Percentiles rank a stretch among this genome's conserved stretches.
Conservation (phyloP, 2,113 vertebrate species). For the Saimiri boliviensis region DNA sequence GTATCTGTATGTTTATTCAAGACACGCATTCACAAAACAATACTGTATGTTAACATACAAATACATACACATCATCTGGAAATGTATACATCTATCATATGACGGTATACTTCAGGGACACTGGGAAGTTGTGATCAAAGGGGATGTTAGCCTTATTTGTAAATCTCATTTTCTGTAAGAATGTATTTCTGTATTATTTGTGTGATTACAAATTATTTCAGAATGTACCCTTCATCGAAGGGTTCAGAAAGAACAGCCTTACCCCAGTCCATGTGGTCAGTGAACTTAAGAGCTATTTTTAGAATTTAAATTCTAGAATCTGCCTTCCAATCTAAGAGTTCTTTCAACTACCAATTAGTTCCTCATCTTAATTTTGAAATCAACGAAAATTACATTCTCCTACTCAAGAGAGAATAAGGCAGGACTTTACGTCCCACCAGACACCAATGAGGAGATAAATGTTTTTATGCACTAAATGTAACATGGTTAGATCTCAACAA, state of each 20-base stretch:
- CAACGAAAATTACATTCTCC: not conserved
- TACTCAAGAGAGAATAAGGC: not conserved
- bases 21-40: too few relatives aligned
- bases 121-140: not conserved
- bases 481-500: constrained; percentile 19
- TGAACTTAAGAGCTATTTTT: not conserved
- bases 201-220: not conserved
- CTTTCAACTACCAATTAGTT: not conserved
- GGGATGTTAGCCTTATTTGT: not conserved
- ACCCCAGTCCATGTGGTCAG: not conserved
- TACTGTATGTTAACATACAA: not conserved
- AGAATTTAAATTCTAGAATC: not conserved
- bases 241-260: not conserved
- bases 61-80: not conserved
- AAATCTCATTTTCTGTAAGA: not conserved
- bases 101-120: too few relatives aligned
- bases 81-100: not conserved
- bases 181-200: not conserved
- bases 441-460: not conserved
- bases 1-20: not conserved
- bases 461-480: not conserved
- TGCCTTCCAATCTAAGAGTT: not conserved
- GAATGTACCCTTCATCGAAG: not conserved
- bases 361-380: not conserved
- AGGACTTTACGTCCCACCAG: not conserved